Conservation (phyloP, 2,113 vertebrate genomes). For the Equus przewalskii region DNA sequence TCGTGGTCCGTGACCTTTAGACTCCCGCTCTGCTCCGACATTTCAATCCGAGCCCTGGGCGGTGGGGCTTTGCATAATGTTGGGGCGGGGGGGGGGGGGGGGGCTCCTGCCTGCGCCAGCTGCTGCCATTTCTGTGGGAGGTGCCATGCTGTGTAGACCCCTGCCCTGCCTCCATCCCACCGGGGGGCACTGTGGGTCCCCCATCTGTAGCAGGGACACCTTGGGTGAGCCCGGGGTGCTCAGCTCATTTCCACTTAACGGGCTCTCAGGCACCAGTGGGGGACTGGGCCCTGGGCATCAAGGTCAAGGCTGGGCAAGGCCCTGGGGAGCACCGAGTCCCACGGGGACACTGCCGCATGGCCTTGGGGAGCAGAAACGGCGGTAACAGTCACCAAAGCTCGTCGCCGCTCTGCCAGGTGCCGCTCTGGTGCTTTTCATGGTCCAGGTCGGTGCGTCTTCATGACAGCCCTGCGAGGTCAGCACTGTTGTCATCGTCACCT, state of each 20-base stretch:
- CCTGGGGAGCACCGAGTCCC: neutral
- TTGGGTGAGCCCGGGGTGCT: fast-evolving
- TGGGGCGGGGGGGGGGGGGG: neutral
- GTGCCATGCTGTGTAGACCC: fast-evolving
- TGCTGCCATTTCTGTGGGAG: neutral
- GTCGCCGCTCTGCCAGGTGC: fast-evolving
- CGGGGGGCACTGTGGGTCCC: fast-evolving
- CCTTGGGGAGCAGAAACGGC: fast-evolving
- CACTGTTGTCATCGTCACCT: fast-evolving
- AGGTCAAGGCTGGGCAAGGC: neutral
- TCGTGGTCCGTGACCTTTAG: constrained; percentile 19
- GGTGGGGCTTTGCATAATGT: neutral
- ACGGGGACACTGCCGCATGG: fast-evolving
- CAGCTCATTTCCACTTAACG: too few relatives aligned
- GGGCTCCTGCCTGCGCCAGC: fast-evolving
- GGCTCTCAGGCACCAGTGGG: neutral
- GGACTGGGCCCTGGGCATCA: fast-evolving
- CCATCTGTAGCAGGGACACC: neutral
- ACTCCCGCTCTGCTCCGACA: neutral
- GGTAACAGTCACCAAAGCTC: neutral
- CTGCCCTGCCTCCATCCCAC: neutral
- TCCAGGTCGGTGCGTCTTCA: too few relatives aligned
- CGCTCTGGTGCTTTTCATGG: fast-evolving
- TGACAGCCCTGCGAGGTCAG: fast-evolving
- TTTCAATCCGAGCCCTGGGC: constrained; percentile 8